Percentiles rank a stretch among this genome's conserved stretches.
Evolutionary conservation across 2,888 invertebrate species (phyloP).

Genomic region (Drosophila trichaetosa): DNA sequence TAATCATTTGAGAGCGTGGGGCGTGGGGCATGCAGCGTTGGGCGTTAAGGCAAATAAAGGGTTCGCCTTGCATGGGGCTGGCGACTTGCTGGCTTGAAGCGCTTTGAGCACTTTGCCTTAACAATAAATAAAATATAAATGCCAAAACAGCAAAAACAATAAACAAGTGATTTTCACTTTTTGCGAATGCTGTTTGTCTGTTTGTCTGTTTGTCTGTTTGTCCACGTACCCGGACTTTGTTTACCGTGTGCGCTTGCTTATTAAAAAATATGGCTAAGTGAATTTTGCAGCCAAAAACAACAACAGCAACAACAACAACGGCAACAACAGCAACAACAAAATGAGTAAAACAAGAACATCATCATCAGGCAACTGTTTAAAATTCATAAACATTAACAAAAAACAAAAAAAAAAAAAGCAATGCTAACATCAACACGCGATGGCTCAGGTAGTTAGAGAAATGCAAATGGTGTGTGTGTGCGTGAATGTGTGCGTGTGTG

Average conservation of each 20-base stretch:
- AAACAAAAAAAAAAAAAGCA: conserved; percentile 3
- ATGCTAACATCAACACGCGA: conserved; percentile 24
- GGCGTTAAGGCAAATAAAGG: conserved; percentile 50
- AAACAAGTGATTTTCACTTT: conserved; percentile 54
- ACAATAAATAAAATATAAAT: conserved; percentile 64
- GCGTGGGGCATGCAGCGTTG: conserved; percentile 23
- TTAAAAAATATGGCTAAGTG: conserved; percentile 68
- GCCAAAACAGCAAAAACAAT: conserved; percentile 30
- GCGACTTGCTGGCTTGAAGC: conserved; percentile 49
- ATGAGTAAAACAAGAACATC: neutral
- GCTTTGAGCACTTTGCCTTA: conserved; percentile 64
- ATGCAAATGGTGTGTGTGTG: conserved; percentile 5
- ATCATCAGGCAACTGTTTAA: conserved; percentile 26
- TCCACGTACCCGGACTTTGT: conserved; percentile 34
- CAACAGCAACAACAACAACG: neutral
- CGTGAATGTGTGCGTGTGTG: conserved; percentile 7
- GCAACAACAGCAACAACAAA: neutral
- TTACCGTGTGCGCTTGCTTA: conserved; percentile 51
- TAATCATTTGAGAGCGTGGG: conserved; percentile 79
- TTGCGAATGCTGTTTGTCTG: conserved; percentile 23
- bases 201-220: conserved; percentile 13
- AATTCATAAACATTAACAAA: conserved; percentile 46
- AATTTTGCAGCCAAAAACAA: conserved; percentile 50
- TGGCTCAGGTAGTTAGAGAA: conserved; percentile 10
- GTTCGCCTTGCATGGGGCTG: conserved; percentile 29